Conservation (phyloP, 2,888 invertebrate genomes). For the Drosophila rubida region DNA sequence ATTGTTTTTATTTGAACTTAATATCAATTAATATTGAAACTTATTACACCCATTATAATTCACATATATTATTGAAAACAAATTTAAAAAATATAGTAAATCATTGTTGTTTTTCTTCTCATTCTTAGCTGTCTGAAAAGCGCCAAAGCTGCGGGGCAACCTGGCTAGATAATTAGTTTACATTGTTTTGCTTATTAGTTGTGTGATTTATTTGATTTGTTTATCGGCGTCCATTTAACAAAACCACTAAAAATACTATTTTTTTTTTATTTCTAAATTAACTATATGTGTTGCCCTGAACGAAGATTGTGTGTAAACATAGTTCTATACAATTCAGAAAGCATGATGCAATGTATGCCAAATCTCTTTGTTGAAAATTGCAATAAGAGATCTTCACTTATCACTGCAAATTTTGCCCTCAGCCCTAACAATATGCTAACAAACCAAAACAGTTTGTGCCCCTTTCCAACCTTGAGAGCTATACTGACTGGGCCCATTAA, state of each 20-base stretch:
- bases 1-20: too few species aligned
- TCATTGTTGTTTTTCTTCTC: too few species aligned
- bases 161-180: background rate
- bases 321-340: slow-evolving; percentile 18
- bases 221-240: slow-evolving; percentile 10
- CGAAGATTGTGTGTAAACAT: slow-evolving; percentile 15
- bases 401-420: slow-evolving; percentile 59
- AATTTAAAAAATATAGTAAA: too few species aligned
- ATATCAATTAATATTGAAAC: too few species aligned
- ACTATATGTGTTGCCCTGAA: slow-evolving; percentile 9
- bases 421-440: slow-evolving; percentile 15
- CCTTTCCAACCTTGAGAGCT: slow-evolving; percentile 1
- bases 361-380: slow-evolving; percentile 20
- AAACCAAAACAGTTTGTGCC: slow-evolving; percentile 4
- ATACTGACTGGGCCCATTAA: slow-evolving; percentile 9
- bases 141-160: too few species aligned
- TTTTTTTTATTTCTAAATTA: slow-evolving; percentile 24
- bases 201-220: background rate
- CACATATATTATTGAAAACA: too few species aligned
- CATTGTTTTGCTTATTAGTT: background rate
- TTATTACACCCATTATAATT: too few species aligned
- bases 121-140: too few species aligned
- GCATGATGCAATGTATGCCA: slow-evolving; percentile 6
- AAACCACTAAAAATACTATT: slow-evolving; percentile 1
- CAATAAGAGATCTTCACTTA: slow-evolving; percentile 22